Base-by-base conservation (phyloP, 2,888 invertebrate genomes). In the Phoenoteleia sp. region DNA sequence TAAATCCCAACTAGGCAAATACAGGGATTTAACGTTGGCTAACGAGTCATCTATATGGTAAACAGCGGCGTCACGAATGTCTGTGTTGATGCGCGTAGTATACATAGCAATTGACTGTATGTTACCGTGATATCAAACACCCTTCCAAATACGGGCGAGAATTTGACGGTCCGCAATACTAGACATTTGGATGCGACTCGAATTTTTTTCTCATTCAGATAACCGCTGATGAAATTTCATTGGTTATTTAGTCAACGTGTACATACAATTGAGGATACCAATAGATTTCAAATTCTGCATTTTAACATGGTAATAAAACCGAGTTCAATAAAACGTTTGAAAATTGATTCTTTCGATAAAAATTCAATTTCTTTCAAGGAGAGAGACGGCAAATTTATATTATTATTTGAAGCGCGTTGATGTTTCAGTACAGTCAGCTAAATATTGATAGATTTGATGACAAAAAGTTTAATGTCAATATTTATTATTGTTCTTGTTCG, bases 41-140 rank as follows among this genome's bases (percentile, higher is more conserved):
- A 92, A 92, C 92, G 92, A 92, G 92, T 92, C 92, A 92, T 92
- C 92, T 92, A 92, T 92, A 92, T 92, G 92, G 92, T 92, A 92
- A 92, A 92, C 90, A 92, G 92, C 88, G 85, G 86, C 89, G 87
- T 36, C 75, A 60, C 56, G 82, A 66, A 71, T 82, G 82, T 54
- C 79, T 72, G 62, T 66, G 82, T 89, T 86, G 89, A 87, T 87
- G 89, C 88, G 87, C 88, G 84, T 86, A 87, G 89, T 86, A 88
- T 89, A 89, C 90, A 90, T 87, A 88, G 85, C 87, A 88, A 77
- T 87, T 86, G 83, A 87, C 88, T 88, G 87, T 80, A 86, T 86
- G 81, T 71, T 86, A 88, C 87, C 88, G 89, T 89, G 90, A 89
- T 91, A 90, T 90, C 90, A 90, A 90, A 90, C 84, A 84, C 86